Percentiles rank a stretch among this genome's conserved stretches.
Conservation (phyloP, 2,888 invertebrate species). For the Drosophila yooni region DNA sequence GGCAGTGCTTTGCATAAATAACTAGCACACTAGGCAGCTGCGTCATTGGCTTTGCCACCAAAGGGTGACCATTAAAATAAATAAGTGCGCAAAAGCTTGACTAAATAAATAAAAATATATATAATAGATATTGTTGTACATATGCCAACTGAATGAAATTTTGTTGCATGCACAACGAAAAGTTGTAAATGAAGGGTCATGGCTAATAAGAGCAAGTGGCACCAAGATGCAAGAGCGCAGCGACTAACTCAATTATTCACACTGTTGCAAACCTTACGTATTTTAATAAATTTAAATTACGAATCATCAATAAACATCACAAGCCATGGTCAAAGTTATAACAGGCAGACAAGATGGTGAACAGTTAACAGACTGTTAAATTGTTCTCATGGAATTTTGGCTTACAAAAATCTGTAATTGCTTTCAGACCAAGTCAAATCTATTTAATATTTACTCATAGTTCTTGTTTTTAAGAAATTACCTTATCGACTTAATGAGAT, state of each 20-base stretch:
- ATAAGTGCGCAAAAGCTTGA: conserved; percentile 36
- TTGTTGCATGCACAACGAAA: conserved; percentile 27
- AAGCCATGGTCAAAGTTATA: neutral
- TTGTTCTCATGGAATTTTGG: neutral
- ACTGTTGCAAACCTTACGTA: neutral
- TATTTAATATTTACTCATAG: neutral
- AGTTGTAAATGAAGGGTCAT: conserved; percentile 2
- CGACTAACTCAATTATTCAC: neutral
- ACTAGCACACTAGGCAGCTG: conserved; percentile 63
- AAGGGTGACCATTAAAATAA: conserved; percentile 40
- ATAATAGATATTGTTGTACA: conserved; percentile 15
- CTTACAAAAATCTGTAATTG: neutral
- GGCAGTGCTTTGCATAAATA: conserved; percentile 75
- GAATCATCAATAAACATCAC: neutral
- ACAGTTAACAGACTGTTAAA: neutral
- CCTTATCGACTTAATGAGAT: neutral
- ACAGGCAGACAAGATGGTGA: neutral
- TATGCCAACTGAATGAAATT: conserved; percentile 29
- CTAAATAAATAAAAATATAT: conserved; percentile 37
- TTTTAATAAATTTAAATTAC: neutral
- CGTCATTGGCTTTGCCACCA: conserved; percentile 57
- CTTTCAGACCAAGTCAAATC: neutral
- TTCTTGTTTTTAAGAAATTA: neutral
- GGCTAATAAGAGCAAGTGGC: conserved; percentile 7
- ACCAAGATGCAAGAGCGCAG: neutral